phyloP scores from a whole-genome alignment of 1,140 invertebrate species.

The Bradynema listronoti region DNA sequence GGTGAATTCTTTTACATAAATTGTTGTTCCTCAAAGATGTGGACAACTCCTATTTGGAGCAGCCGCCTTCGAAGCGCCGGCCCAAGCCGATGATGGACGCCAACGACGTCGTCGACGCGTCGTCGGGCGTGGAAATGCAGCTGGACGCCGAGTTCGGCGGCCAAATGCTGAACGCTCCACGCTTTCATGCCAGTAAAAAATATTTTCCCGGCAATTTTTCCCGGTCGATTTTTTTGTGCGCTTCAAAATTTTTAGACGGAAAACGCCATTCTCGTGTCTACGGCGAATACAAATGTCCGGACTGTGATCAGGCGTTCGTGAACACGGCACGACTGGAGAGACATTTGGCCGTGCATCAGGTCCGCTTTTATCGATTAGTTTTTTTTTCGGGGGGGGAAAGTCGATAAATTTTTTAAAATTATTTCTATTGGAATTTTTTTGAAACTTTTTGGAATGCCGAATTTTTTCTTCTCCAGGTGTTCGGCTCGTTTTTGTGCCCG shows the following conservation, averaged over 20 bases:
- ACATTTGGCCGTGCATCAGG: conserved; percentile 55
- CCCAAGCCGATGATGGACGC: conserved; percentile 10
- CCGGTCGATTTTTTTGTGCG: too few species aligned
- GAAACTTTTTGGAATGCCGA: neutral
- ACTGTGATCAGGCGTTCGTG: conserved; percentile 51
- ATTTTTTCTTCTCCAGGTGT: conserved; percentile 33
- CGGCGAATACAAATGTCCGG: conserved; percentile 36
- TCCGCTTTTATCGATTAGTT: conserved; percentile 2
- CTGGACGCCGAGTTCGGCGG: too few species aligned
- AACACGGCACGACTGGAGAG: conserved; percentile 49
- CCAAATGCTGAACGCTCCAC: too few species aligned
- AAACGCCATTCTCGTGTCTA: conserved; percentile 47
- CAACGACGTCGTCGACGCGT: neutral
- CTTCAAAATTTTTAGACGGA: too few species aligned
- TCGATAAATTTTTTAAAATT: neutral
- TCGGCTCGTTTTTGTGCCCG: conserved; percentile 49
- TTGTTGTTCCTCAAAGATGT: neutral
- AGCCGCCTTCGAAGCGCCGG: neutral
- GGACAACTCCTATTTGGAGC: conserved; percentile 1
- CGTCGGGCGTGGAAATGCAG: conserved; percentile 15
- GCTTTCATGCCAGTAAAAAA: too few species aligned
- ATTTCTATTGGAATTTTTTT: conserved; percentile 10
- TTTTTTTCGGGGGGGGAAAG: neutral
- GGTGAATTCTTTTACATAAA: conserved; percentile 15
- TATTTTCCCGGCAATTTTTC: too few species aligned